Evolutionary conservation across 2,888 invertebrate genomes (phyloP), one percentile per base, ranked within the genome.

Genomic region (Tetragnatha montana): DNA sequence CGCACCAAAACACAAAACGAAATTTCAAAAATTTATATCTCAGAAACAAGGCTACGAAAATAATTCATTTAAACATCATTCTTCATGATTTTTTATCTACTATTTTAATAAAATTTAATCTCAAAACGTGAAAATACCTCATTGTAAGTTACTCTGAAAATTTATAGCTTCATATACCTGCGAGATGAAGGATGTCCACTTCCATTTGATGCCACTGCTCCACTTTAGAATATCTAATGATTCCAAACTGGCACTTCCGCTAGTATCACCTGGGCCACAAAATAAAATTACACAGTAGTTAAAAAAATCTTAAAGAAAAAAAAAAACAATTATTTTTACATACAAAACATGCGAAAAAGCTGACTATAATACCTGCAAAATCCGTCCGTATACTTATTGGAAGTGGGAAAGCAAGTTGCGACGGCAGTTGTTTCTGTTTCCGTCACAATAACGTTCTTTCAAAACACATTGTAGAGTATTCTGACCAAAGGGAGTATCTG

Each of bases 351-450:
- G n/a, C n/a, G n/a, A n/a, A n/a, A n/a, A n/a, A n/a, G n/a, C n/a
- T 19, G 3, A 14, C 19, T 68, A 0, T n/a, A n/a, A 22, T 78
- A 88, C 82, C 82, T 73, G 69, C 76, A 70, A 82, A 80, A 76
- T n/a, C n/a, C n/a, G n/a, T 91, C 91, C 14, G 81, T 76, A 3
- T 91, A 89, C 93, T 98, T 98, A 94, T 99, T 99, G 0, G 98
- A 98, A 7, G 97, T 96, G 0, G 99, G 99, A 6, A 97, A 96
- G 93, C 98, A 98, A 96, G 98, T 97, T 92, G 97, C 96, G 2
- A 98, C 97, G 93, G 98, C 98, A 2, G 97, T 97, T 96, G 94
- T 99, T 99, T 74, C 99, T 95, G 94, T 98, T 98, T 14, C 99
- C 98, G 93, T 99, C 99, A 93, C 98, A n/a, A n/a, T n/a, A 98